Conservation (phyloP, 2,888 invertebrate genomes). For the Eueremaeus valkanovi region DNA sequence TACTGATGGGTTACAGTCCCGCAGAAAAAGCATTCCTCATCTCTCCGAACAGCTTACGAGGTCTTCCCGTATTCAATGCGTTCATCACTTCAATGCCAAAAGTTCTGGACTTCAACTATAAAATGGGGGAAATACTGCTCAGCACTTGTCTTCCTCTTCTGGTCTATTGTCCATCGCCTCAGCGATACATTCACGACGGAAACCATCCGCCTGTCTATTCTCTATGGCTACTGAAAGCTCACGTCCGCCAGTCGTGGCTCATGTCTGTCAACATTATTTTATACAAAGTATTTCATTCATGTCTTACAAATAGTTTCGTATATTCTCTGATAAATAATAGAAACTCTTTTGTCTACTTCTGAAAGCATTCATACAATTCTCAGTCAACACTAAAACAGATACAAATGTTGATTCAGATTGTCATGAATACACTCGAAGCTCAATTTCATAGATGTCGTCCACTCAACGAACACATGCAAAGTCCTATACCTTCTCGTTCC, state of each 20-base stretch:
- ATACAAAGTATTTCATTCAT: constrained; percentile 82
- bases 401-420: constrained; percentile 76
- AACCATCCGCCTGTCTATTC: constrained; percentile 69
- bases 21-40: constrained; percentile 85
- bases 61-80: constrained; percentile 89
- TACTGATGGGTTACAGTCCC: constrained; percentile 86
- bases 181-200: constrained; percentile 56
- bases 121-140: constrained; percentile 82
- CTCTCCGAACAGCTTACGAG: constrained; percentile 80
- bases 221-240: constrained; percentile 79
- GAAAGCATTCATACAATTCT: constrained; percentile 56
- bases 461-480: constrained; percentile 58
- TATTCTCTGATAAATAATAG: background rate
- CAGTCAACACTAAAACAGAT: constrained; percentile 59
- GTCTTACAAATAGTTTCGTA: background rate
- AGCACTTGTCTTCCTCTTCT: constrained; percentile 75
- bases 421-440: constrained; percentile 83
- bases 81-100: constrained; percentile 86
- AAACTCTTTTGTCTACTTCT: too few species aligned
- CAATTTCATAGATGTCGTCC: constrained; percentile 80
- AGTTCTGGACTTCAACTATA: constrained; percentile 88
- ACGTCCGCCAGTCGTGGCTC: constrained; percentile 85
- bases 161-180: constrained; percentile 77
- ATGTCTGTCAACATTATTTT: constrained; percentile 85
- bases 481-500: constrained; percentile 59